Evolutionary conservation across 2,113 vertebrate species (phyloP).

Genomic region (Rhinoptilus africanus): DNA sequence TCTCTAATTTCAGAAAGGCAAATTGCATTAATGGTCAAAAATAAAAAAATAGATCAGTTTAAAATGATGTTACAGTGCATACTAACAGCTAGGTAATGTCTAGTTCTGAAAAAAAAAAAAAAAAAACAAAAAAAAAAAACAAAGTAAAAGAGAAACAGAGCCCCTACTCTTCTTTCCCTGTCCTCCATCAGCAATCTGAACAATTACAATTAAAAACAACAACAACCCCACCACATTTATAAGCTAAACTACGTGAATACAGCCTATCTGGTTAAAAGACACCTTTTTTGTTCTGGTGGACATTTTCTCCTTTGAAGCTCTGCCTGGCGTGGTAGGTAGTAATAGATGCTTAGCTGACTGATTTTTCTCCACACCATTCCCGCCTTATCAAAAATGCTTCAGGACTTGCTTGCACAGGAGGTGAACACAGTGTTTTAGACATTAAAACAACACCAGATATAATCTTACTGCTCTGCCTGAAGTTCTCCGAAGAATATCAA

Average conservation of each 20-base stretch:
- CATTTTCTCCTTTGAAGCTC: background rate
- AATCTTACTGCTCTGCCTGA: background rate
- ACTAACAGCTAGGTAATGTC: fast-evolving
- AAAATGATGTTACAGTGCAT: background rate
- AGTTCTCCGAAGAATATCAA: background rate
- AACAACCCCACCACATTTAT: background rate
- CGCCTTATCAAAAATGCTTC: background rate
- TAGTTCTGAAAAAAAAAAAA: background rate
- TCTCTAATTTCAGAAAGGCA: background rate
- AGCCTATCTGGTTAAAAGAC: background rate
- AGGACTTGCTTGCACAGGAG: fast-evolving
- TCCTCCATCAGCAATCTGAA: background rate
- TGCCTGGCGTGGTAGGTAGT: background rate
- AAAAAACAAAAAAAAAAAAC: background rate
- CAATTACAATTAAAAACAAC: background rate
- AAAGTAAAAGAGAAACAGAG: background rate
- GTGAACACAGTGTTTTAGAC: background rate
- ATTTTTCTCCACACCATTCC: background rate
- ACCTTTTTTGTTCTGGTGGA: background rate
- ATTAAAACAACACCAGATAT: background rate
- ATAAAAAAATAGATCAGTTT: background rate
- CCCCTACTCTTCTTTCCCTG: background rate
- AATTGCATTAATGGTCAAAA: background rate
- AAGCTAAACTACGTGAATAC: background rate
- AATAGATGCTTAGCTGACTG: background rate